Conservation (phyloP, 2,888 invertebrate species). For the Xanthorhoe spadicearia region DNA sequence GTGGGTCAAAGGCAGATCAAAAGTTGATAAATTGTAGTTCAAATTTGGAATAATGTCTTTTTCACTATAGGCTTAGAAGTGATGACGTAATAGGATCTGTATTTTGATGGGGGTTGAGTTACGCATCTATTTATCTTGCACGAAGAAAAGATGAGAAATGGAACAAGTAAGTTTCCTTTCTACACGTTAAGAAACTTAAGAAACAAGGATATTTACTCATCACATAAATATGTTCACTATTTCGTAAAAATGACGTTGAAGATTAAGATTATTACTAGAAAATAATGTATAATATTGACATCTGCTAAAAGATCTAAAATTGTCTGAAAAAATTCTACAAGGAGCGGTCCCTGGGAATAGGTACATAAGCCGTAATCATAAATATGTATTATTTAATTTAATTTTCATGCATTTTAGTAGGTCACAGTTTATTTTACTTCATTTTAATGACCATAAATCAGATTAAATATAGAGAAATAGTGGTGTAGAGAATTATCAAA, state of each 20-base stretch:
- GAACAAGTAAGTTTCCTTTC: not conserved
- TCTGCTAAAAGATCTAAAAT: too few relatives aligned
- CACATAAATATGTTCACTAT: not conserved
- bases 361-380: too few relatives aligned
- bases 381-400: too few relatives aligned
- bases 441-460: not conserved
- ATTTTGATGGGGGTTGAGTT: slow-evolving; percentile 56
- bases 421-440: too few relatives aligned
- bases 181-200: not conserved
- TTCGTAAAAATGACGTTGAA: too few relatives aligned
- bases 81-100: slow-evolving; percentile 75
- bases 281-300: too few relatives aligned
- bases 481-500: not conserved
- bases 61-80: slow-evolving; percentile 74
- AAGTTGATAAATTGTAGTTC: slow-evolving; percentile 82
- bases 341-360: too few relatives aligned
- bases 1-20: slow-evolving; percentile 80
- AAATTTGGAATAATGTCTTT: slow-evolving; percentile 84
- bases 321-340: too few relatives aligned
- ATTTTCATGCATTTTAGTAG: too few relatives aligned
- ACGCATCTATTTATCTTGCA: slow-evolving; percentile 42
- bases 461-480: not conserved
- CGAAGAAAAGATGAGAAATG: slow-evolving; percentile 28
- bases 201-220: not conserved
- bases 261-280: too few relatives aligned